Evolutionary conservation across 2,797 vertebrate species (phyloP).

Genomic region (Coregonus suidteri): DNA sequence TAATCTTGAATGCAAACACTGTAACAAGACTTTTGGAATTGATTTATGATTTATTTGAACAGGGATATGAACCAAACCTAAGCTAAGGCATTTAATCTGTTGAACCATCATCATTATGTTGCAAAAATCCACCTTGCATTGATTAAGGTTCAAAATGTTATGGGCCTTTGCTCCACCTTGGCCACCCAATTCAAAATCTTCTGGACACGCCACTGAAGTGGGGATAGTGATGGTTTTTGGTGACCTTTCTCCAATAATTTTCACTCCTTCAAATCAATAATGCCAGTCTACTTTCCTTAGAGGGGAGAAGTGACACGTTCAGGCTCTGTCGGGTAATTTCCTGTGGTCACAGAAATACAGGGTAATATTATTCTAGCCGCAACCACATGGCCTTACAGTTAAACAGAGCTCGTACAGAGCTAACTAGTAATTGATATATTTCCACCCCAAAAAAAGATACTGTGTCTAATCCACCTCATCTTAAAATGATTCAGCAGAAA

Average conservation of each 20-base stretch:
- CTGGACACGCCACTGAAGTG: background rate
- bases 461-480: constrained; percentile 46
- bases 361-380: constrained; percentile 41
- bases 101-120: too few species aligned
- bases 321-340: constrained; percentile 42
- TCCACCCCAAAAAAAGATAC: constrained; percentile 33
- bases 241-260: constrained; percentile 50
- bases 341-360: constrained; percentile 45
- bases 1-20: too few species aligned
- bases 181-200: too few species aligned
- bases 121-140: too few species aligned
- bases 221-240: constrained; percentile 28
- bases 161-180: too few species aligned
- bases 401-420: constrained; percentile 31
- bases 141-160: too few species aligned
- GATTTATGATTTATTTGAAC: too few species aligned
- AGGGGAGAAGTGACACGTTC: constrained; percentile 45
- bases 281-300: background rate
- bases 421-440: constrained; percentile 53
- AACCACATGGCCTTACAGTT: constrained; percentile 40
- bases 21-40: too few species aligned
- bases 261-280: constrained; percentile 47
- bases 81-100: too few species aligned
- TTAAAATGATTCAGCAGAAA: constrained; percentile 57
- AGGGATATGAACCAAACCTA: too few species aligned